phyloP scores from a whole-genome alignment of 2,888 invertebrate species.

The Ormyrus nitidulus region DNA sequence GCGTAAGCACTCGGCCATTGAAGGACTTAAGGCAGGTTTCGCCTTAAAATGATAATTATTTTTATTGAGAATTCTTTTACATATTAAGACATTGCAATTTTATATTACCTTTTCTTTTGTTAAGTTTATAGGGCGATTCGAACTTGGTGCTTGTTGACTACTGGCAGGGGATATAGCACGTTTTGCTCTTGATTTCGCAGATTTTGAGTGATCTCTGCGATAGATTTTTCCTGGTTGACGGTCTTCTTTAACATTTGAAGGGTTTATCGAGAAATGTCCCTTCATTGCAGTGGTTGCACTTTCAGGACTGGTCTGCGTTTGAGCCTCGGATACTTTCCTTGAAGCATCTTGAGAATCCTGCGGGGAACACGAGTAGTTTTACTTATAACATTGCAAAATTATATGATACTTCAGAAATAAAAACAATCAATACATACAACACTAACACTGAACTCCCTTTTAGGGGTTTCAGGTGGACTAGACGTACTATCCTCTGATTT shows the following conservation, averaged over 20 bases:
- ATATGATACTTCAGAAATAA: background rate
- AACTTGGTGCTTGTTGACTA: constrained; percentile 73
- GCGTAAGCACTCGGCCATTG: constrained; percentile 93
- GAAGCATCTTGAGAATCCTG: constrained; percentile 73
- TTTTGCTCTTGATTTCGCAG: constrained; percentile 72
- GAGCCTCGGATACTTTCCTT: constrained; percentile 75
- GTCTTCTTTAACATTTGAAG: constrained; percentile 77
- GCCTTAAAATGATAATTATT: constrained; percentile 66
- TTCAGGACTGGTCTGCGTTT: constrained; percentile 78
- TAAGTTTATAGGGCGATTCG: constrained; percentile 66
- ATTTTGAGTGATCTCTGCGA: constrained; percentile 77
- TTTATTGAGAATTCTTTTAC: background rate
- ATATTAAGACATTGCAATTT: no score
- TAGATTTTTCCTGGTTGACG: constrained; percentile 78
- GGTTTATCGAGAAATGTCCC: constrained; percentile 81
- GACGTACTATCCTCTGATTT: constrained; percentile 75
- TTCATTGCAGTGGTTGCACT: constrained; percentile 73
- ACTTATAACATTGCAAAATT: background rate
- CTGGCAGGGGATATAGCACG: constrained; percentile 74
- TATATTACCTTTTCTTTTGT: constrained; percentile 76
- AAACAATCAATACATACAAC: background rate
- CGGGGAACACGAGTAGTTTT: background rate
- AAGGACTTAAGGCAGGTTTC: constrained; percentile 92
- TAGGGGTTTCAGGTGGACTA: constrained; percentile 76
- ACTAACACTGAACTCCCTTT: constrained; percentile 66